phyloP scores from a whole-genome alignment of 1,140 invertebrate species.

The Eumaeus atala region DNA sequence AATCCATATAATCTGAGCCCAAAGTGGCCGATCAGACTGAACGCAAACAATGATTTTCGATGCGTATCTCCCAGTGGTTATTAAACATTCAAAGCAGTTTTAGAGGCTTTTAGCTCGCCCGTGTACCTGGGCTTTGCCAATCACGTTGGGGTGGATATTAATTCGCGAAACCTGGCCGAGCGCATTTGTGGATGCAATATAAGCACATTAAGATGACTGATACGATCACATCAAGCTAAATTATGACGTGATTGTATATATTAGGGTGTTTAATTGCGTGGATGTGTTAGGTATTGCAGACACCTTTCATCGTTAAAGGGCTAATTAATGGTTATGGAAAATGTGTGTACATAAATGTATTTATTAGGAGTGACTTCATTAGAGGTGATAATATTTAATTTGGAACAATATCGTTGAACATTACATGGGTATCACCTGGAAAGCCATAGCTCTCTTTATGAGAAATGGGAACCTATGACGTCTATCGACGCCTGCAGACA shows the following conservation, averaged over 20 bases:
- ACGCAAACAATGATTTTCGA: constrained; percentile 21
- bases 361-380: too few species aligned
- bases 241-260: background rate
- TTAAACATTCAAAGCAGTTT: constrained; percentile 37
- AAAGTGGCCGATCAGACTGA: background rate
- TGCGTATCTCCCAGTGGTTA: constrained; percentile 20
- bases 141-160: constrained; percentile 44
- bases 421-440: too few species aligned
- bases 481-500: too few species aligned
- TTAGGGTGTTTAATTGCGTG: too few species aligned
- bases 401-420: too few species aligned
- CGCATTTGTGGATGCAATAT: constrained; percentile 26
- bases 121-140: constrained; percentile 31
- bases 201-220: background rate
- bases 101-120: constrained; percentile 26
- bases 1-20: background rate
- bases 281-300: too few species aligned
- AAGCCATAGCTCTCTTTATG: too few species aligned
- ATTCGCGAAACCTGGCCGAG: constrained; percentile 37
- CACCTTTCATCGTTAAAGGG: too few species aligned
- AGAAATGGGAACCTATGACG: too few species aligned
- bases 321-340: too few species aligned
- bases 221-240: constrained; percentile 17
- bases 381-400: too few species aligned
- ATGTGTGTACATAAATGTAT: too few species aligned